A percentile compares a stretch with the other conserved stretches of the same genome.
Conservation (phyloP, 2,113 vertebrate genomes). For the Syngnathoides biaculeatus region DNA sequence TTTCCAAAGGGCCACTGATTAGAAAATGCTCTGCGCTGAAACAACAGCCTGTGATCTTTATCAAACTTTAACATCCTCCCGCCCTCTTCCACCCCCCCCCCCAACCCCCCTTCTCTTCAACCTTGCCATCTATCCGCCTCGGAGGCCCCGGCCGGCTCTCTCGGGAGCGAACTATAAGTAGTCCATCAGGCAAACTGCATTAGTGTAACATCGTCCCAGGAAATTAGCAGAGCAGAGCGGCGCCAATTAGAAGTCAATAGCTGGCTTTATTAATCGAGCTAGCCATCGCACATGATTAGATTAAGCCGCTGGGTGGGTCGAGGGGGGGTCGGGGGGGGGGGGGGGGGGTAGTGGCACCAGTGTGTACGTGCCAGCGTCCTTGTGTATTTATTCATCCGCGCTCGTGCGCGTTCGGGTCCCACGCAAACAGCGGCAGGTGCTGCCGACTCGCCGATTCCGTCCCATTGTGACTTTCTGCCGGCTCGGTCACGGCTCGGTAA, state of each 20-base stretch:
- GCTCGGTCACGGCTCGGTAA: constrained; percentile 67
- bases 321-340: neutral
- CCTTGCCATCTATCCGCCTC: constrained; percentile 73
- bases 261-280: constrained; percentile 87
- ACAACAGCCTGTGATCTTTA: constrained; percentile 76
- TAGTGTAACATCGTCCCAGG: constrained; percentile 81
- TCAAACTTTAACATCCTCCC: constrained; percentile 66
- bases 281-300: constrained; percentile 99
- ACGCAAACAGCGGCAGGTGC: constrained; percentile 60
- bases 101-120: constrained; percentile 44
- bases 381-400: constrained; percentile 53
- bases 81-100: constrained; percentile 17
- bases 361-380: constrained; percentile 28
- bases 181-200: constrained; percentile 80
- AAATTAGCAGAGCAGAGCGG: constrained; percentile 98
- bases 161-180: constrained; percentile 75
- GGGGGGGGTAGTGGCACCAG: constrained; percentile 7
- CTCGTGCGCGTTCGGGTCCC: constrained; percentile 34
- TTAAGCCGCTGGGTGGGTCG: constrained; percentile 69
- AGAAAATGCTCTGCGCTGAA: constrained; percentile 75
- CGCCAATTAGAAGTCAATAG: constrained; percentile 99
- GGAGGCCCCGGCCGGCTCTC: constrained; percentile 70
- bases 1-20: constrained; percentile 73
- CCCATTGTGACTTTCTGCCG: constrained; percentile 73
- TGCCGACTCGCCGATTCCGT: constrained; percentile 73